phyloP scores from a whole-genome alignment of 2,113 vertebrate genomes.

The Cryptotis parvus region DNA sequence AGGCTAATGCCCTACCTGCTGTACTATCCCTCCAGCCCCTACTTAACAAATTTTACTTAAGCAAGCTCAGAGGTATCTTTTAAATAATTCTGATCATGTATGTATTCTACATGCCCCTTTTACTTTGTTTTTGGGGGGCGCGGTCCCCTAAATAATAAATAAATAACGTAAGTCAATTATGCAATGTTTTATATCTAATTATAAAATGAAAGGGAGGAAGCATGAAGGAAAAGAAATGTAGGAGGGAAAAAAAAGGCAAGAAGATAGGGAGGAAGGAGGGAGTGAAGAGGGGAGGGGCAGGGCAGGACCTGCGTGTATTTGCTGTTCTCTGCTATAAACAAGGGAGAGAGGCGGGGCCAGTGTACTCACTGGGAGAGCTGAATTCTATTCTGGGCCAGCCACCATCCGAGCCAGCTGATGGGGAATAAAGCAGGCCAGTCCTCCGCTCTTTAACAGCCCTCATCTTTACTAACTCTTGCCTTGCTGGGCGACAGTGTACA shows the following conservation, averaged over 20 bases:
- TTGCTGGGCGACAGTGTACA: not conserved
- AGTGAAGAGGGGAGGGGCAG: too few species aligned
- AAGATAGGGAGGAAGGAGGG: not conserved
- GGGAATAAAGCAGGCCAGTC: not conserved
- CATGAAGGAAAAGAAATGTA: too few species aligned
- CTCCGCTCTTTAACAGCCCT: not conserved
- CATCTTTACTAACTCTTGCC: not conserved
- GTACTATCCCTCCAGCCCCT: too few species aligned
- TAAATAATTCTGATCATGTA: not conserved
- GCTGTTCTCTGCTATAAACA: too few species aligned
- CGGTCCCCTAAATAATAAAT: too few species aligned
- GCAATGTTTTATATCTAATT: too few species aligned
- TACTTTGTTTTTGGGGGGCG: slow-evolving; percentile 32
- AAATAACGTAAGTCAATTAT: slow-evolving; percentile 2
- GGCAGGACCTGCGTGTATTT: too few species aligned
- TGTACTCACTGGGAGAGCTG: not conserved
- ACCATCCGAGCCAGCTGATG: not conserved
- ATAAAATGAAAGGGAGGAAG: not conserved
- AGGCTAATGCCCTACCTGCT: too few species aligned
- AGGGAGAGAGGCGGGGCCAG: not conserved
- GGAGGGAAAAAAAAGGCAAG: too few species aligned
- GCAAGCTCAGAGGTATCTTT: too few species aligned
- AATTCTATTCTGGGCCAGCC: not conserved
- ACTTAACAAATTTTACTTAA: too few species aligned
- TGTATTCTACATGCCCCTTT: not conserved